These are phyloP conservation scores for Syngnathus floridae DNA, from an alignment of 2,113 vertebrate genomes.

Conservation along the genomic window DNA sequence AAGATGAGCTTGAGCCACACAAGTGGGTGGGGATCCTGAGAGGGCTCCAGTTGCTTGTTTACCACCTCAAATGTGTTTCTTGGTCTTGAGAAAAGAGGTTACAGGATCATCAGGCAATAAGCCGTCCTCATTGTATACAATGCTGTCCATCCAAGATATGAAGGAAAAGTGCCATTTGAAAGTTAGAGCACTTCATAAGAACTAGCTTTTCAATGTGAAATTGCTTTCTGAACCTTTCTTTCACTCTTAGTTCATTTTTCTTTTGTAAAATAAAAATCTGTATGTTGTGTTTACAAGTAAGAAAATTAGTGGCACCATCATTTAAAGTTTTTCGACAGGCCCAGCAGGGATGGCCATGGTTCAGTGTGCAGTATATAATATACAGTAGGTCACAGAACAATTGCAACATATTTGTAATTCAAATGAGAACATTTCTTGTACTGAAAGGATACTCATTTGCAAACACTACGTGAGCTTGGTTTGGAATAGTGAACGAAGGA, in stretches of 20 bases:
- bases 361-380: slow-evolving; percentile 19
- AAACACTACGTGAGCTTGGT: slow-evolving; percentile 35
- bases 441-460: slow-evolving; percentile 29
- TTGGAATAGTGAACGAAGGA: slow-evolving; percentile 48
- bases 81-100: slow-evolving; percentile 8
- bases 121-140: slow-evolving; percentile 22
- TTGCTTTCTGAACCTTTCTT: slow-evolving; percentile 43
- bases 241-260: slow-evolving; percentile 40
- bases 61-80: slow-evolving; percentile 21
- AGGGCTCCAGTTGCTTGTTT: slow-evolving; percentile 15
- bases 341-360: slow-evolving; percentile 2
- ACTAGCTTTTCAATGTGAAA: slow-evolving; percentile 45
- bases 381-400: slow-evolving; percentile 17
- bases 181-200: slow-evolving; percentile 27
- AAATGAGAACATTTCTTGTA: slow-evolving; percentile 26
- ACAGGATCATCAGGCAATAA: slow-evolving; percentile 11
- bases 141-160: slow-evolving; percentile 19
- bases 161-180: slow-evolving; percentile 26
- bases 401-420: slow-evolving; percentile 37
- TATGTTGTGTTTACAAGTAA: not conserved
- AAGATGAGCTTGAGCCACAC: slow-evolving; percentile 19
- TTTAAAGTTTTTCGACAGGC: slow-evolving; percentile 32
- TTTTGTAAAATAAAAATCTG: slow-evolving; percentile 36
- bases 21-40: slow-evolving; percentile 10
- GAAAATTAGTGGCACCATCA: slow-evolving; percentile 18